A percentile compares a stretch with the other conserved stretches of the same genome.
Evolutionary conservation across 2,888 invertebrate species (phyloP).

Genomic region (Xestobium rufovillosum): DNA sequence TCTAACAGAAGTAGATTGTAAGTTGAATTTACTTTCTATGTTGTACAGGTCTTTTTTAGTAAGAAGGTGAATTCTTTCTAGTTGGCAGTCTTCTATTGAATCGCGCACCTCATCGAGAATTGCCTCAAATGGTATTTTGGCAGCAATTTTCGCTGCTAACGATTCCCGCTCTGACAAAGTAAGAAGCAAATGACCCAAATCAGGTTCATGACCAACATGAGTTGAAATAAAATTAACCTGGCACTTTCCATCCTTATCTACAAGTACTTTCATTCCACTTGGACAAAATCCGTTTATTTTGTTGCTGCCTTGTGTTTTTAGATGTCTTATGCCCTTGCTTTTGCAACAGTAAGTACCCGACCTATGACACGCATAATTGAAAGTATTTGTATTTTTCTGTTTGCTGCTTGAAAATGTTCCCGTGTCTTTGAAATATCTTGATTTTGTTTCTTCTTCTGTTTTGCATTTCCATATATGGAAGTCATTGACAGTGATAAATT

Average conservation of each 20-base stretch:
- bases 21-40: slow-evolving; percentile 18
- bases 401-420: neutral
- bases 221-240: too few relatives aligned
- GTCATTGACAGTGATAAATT: slow-evolving; percentile 9
- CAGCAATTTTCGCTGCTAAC: slow-evolving; percentile 16
- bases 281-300: slow-evolving; percentile 17
- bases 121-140: slow-evolving; percentile 18
- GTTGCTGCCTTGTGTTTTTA: slow-evolving; percentile 8
- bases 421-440: slow-evolving; percentile 7
- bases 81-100: slow-evolving; percentile 9
- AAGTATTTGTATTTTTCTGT: too few relatives aligned
- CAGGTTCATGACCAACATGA: slow-evolving; percentile 16
- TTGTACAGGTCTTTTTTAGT: slow-evolving; percentile 20
- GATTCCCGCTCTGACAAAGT: slow-evolving; percentile 10
- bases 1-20: too few relatives aligned
- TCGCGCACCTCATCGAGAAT: slow-evolving; percentile 20
- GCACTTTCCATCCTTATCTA: slow-evolving; percentile 9
- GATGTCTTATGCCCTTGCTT: slow-evolving; percentile 12
- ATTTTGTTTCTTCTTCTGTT: slow-evolving; percentile 8
- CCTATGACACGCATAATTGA: too few relatives aligned
- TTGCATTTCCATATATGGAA: slow-evolving; percentile 10
- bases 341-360: slow-evolving; percentile 5
- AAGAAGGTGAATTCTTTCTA: slow-evolving; percentile 18
- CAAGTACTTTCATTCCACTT: slow-evolving; percentile 9
- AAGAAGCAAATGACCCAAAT: slow-evolving; percentile 18